These are phyloP conservation scores for Ditylenchus weischeri DNA, from an alignment of 2,888 invertebrate genomes.

Conservation along the genomic window DNA sequence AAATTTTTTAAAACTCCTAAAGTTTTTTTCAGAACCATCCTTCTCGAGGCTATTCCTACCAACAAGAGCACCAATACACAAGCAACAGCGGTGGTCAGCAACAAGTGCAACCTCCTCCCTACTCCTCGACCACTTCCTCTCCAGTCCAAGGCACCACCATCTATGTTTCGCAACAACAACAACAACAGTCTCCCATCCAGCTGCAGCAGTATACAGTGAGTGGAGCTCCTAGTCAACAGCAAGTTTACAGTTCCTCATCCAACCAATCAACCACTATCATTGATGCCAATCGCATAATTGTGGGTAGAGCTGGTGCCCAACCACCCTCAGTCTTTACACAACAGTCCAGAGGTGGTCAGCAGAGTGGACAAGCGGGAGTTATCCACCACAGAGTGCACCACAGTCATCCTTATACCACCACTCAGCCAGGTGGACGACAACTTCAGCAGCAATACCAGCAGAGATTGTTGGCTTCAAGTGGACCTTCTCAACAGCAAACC, in stretches of 20 bases:
- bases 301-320: no score
- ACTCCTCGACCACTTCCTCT: background rate
- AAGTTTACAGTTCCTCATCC: background rate
- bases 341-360: background rate
- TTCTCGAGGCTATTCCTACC: background rate
- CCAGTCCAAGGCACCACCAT: constrained; percentile 9
- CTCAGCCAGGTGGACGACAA: constrained; percentile 3
- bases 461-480: background rate
- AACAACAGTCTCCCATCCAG: constrained; percentile 5
- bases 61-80: constrained; percentile 12
- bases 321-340: no score
- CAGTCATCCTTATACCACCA: no score
- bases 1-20: no score
- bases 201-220: constrained; percentile 9
- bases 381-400: no score
- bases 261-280: no score
- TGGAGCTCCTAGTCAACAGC: constrained; percentile 3
- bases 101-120: constrained; percentile 2
- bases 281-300: no score
- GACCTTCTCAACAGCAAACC: background rate
- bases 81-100: background rate
- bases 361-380: background rate
- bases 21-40: no score
- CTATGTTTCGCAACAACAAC: constrained; percentile 3
- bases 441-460: constrained; percentile 3